These are phyloP conservation scores for Bufo bufo DNA, from an alignment of 2,113 vertebrate genomes.

Conservation along the genomic window DNA sequence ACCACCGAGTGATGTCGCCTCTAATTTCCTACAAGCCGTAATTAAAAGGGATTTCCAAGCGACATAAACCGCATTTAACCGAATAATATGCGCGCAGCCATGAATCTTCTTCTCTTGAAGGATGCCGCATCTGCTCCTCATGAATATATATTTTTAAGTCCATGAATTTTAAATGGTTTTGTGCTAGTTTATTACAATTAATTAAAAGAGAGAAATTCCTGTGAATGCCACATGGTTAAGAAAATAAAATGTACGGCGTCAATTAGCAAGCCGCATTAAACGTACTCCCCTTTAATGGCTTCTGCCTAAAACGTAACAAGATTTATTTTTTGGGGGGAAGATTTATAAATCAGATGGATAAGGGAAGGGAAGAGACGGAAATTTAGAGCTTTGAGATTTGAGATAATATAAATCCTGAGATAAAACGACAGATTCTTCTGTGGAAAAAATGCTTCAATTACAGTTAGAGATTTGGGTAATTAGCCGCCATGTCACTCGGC, in stretches of 20 bases:
- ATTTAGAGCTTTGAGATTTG: conserved; percentile 43
- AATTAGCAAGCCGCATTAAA: conserved; percentile 48
- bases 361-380: conserved; percentile 16
- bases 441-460: not conserved
- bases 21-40: conserved; percentile 34
- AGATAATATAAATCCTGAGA: conserved; percentile 43
- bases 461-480: not conserved
- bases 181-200: conserved; percentile 45
- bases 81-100: conserved; percentile 36
- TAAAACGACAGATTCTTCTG: conserved; percentile 36
- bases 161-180: conserved; percentile 42
- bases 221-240: conserved; percentile 46
- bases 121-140: conserved; percentile 24
- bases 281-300: conserved; percentile 27
- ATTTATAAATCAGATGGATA: conserved; percentile 36
- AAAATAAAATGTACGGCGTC: conserved; percentile 36
- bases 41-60: conserved; percentile 34
- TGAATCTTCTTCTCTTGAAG: conserved; percentile 34
- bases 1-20: conserved; percentile 20
- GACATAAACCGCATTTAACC: conserved; percentile 37
- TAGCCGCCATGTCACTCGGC: not conserved
- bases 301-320: conserved; percentile 27
- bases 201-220: conserved; percentile 41
- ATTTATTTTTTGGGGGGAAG: conserved; percentile 10
- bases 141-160: conserved; percentile 37